These are phyloP conservation scores for Hypanus sabinus DNA, from an alignment of 2,113 vertebrate species.

Conservation along the genomic window DNA sequence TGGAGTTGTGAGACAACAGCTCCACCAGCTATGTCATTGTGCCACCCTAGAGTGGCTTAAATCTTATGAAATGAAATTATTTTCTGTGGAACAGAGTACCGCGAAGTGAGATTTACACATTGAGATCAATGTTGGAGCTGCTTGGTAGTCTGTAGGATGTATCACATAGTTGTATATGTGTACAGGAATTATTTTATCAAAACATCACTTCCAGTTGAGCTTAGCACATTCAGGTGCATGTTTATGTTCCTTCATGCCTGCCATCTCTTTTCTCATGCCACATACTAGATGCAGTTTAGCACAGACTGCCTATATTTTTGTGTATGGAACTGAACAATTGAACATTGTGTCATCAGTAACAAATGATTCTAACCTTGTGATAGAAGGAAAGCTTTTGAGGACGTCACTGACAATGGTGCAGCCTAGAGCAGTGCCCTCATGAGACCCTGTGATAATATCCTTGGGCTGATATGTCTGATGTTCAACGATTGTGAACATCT, in stretches of 20 bases:
- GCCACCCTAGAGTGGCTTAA: neutral
- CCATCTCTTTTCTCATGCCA: neutral
- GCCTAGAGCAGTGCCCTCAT: too few relatives aligned
- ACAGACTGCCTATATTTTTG: too few relatives aligned
- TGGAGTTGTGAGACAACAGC: too few relatives aligned
- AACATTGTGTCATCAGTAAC: too few relatives aligned
- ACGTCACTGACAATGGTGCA: too few relatives aligned
- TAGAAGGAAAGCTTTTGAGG: too few relatives aligned
- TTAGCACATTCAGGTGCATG: neutral
- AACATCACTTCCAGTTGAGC: neutral
- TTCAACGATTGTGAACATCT: too few relatives aligned
- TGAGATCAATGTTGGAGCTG: neutral
- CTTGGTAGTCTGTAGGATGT: neutral
- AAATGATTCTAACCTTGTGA: too few relatives aligned
- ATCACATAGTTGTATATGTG: neutral
- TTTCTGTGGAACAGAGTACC: neutral
- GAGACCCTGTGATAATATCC: too few relatives aligned
- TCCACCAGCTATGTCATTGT: too few relatives aligned
- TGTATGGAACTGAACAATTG: too few relatives aligned
- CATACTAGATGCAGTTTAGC: neutral
- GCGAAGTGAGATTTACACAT: neutral
- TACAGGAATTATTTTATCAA: neutral
- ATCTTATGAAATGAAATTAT: neutral
- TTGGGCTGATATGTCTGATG: too few relatives aligned
- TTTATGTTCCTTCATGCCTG: neutral